A percentile compares a stretch with the other conserved stretches of the same genome.
phyloP scores from a whole-genome alignment of 2,888 invertebrate species.

The Eledona agricola region DNA sequence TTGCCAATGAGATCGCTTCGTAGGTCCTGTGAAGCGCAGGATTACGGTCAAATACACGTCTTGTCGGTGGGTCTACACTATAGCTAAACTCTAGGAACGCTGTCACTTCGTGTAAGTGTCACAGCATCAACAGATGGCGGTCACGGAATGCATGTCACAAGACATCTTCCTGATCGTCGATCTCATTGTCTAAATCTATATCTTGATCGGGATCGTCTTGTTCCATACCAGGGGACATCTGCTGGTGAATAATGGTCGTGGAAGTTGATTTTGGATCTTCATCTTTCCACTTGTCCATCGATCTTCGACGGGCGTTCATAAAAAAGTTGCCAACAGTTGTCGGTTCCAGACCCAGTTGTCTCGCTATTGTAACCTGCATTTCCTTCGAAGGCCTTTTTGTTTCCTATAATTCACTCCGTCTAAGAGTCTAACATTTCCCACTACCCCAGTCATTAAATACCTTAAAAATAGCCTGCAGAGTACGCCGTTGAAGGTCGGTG shows the following conservation, averaged over 20 bases:
- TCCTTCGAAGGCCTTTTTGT: constrained; percentile 99
- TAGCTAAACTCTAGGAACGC: constrained; percentile 52
- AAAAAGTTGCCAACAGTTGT: constrained; percentile 99
- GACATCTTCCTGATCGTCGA: constrained; percentile 68
- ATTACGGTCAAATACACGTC: constrained; percentile 38
- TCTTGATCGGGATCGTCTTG: constrained; percentile 62
- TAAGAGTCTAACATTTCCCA: neutral
- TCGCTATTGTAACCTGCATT: constrained; percentile 99
- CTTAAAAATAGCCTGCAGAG: constrained; percentile 99
- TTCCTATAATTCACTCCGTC: constrained; percentile 73
- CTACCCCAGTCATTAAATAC: constrained; percentile 64
- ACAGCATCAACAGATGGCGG: constrained; percentile 63
- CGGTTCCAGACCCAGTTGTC: constrained; percentile 95
- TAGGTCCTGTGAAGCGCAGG: constrained; percentile 19
- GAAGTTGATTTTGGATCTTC: constrained; percentile 77
- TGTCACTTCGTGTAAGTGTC: constrained; percentile 58
- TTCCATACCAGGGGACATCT: constrained; percentile 62
- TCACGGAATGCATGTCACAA: constrained; percentile 65
- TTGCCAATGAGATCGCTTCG: constrained; percentile 30
- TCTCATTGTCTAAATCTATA: constrained; percentile 65
- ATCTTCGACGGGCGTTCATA: constrained; percentile 99
- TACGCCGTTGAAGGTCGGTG: constrained; percentile 99
- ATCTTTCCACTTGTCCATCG: constrained; percentile 98
- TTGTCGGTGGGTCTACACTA: constrained; percentile 53
- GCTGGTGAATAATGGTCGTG: constrained; percentile 58